Evolutionary conservation across 2,113 vertebrate species (phyloP).

Genomic region (Platanista minor): DNA sequence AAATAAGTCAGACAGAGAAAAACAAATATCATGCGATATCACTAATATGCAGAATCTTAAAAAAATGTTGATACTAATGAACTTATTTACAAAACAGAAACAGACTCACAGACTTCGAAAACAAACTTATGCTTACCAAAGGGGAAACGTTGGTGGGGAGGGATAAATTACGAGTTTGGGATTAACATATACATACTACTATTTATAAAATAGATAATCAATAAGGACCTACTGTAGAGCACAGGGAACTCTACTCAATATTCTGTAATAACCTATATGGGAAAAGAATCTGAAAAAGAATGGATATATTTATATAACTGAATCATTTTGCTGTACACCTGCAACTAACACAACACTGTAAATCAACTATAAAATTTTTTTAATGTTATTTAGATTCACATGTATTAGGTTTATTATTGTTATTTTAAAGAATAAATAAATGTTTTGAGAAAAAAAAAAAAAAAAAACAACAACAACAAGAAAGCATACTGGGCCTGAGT

Average conservation of each 20-base stretch:
- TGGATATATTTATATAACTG: not conserved
- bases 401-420: not conserved
- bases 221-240: not conserved
- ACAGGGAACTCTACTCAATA: not conserved
- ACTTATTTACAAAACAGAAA: not conserved
- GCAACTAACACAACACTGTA: not conserved
- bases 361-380: not conserved
- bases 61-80: not conserved
- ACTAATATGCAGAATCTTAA: not conserved
- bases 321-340: not conserved
- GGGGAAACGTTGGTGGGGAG: not conserved
- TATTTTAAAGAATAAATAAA: not conserved
- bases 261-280: not conserved
- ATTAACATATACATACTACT: not conserved
- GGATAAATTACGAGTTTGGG: not conserved
- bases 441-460: not conserved
- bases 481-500: accelerated
- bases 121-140: not conserved
- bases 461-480: no score
- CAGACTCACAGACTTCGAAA: not conserved
- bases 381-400: not conserved
- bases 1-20: not conserved
- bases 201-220: not conserved
- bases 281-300: not conserved
- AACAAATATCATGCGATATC: not conserved